A percentile compares a stretch with the other conserved stretches of the same genome.
Conservation (phyloP, 2,797 vertebrate species). For the Thaleichthys pacificus region DNA sequence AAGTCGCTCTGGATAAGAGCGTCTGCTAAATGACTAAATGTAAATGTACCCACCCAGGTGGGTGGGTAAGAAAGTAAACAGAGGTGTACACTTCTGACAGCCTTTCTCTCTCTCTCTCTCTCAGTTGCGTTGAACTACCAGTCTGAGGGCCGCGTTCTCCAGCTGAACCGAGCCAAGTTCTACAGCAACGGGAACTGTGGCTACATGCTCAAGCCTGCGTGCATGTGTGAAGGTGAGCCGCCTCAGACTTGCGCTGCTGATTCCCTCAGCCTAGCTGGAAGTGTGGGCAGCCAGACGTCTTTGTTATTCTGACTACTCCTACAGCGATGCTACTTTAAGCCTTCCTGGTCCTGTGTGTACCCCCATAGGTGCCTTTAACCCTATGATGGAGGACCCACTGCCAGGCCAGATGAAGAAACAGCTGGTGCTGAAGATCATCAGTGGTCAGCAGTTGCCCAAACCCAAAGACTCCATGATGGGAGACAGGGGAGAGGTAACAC, state of each 20-base stretch:
- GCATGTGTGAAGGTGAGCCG: conserved; percentile 91
- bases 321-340: too few species aligned
- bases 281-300: too few species aligned
- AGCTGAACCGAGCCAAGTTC: conserved; percentile 96
- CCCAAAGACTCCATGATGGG: conserved; percentile 96
- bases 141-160: conserved; percentile 92
- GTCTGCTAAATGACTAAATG: too few species aligned
- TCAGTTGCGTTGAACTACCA: conserved; percentile 98
- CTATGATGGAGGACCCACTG: conserved; percentile 86
- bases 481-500: conserved; percentile 88
- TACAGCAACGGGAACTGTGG: conserved; percentile 93
- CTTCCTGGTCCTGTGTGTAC: neutral
- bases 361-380: conserved; percentile 87
- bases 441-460: conserved; percentile 98
- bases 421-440: conserved; percentile 91
- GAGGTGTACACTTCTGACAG: neutral
- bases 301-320: too few species aligned
- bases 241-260: neutral
- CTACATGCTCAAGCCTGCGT: conserved; percentile 89
- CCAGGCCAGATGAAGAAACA: conserved; percentile 91
- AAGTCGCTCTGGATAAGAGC: too few species aligned
- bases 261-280: neutral
- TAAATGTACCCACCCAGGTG: too few species aligned
- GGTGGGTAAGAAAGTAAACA: too few species aligned
- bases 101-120: neutral